These are phyloP conservation scores for Cebidichthys violaceus DNA, from an alignment of 2,113 vertebrate genomes.

Conservation along the genomic window DNA sequence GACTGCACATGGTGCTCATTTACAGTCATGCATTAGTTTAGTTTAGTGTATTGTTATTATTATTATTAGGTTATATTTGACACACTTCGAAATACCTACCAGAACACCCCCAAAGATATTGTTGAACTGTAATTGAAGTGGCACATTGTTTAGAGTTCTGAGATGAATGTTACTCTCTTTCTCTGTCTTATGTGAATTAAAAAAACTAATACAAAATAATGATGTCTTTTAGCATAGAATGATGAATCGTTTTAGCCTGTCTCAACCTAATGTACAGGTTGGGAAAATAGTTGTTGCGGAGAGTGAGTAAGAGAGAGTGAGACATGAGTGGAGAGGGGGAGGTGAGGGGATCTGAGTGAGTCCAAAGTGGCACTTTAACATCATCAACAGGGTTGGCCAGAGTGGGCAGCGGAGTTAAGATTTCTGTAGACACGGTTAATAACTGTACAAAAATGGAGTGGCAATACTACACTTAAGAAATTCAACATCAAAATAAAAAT, in stretches of 20 bases:
- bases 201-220: not conserved
- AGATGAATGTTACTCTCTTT: not conserved
- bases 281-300: not conserved
- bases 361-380: not conserved
- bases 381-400: not conserved
- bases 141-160: constrained; percentile 58
- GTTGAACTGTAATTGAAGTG: constrained; percentile 93
- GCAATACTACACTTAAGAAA: not conserved
- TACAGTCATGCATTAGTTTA: constrained; percentile 58
- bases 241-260: not conserved
- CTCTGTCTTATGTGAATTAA: not conserved
- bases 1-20: constrained; percentile 17
- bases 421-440: not conserved
- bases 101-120: constrained; percentile 96
- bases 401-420: not conserved
- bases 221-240: not conserved
- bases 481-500: not conserved
- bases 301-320: not conserved
- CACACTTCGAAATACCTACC: constrained; percentile 86
- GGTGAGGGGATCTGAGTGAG: not conserved
- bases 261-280: not conserved
- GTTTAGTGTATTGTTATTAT: constrained; percentile 53
- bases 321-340: not conserved
- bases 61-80: not conserved
- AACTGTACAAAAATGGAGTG: not conserved